phyloP scores from a whole-genome alignment of 1,140 invertebrate genomes.

The Trachymyrmex cornetzi region DNA sequence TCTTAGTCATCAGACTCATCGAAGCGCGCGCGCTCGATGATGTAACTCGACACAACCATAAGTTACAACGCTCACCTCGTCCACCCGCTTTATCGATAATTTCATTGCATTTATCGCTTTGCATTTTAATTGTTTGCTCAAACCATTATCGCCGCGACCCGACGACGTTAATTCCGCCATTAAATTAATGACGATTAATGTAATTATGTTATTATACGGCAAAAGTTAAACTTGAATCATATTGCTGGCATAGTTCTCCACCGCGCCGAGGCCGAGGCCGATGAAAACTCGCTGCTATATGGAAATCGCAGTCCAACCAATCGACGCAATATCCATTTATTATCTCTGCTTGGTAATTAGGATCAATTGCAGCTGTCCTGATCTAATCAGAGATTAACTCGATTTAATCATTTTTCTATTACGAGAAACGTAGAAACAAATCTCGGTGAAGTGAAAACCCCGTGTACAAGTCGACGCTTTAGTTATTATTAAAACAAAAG shows the following conservation, averaged over 20 bases:
- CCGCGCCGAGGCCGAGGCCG: slow-evolving; percentile 1
- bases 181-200: slow-evolving; percentile 60
- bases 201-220: slow-evolving; percentile 57
- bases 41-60: not conserved
- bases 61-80: slow-evolving; percentile 47
- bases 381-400: slow-evolving; percentile 58
- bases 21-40: slow-evolving; percentile 54
- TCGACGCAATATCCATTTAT: slow-evolving; percentile 59
- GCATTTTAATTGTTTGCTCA: slow-evolving; percentile 62
- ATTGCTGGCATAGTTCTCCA: slow-evolving; percentile 21
- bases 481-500: slow-evolving; percentile 23
- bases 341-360: slow-evolving; percentile 57
- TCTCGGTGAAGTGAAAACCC: not conserved
- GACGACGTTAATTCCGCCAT: slow-evolving; percentile 45
- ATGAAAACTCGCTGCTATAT: slow-evolving; percentile 56
- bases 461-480: not conserved
- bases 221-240: slow-evolving; percentile 45
- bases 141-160: slow-evolving; percentile 46
- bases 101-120: slow-evolving; percentile 47
- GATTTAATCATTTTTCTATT: slow-evolving; percentile 46
- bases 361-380: slow-evolving; percentile 58
- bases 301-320: slow-evolving; percentile 39
- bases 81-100: slow-evolving; percentile 44
- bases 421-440: slow-evolving; percentile 48
- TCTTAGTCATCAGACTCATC: slow-evolving; percentile 63